Evolutionary conservation across 2,888 invertebrate species (phyloP), one percentile per base, ranked within the genome.

Genomic region (Drosophila tripunctata): DNA sequence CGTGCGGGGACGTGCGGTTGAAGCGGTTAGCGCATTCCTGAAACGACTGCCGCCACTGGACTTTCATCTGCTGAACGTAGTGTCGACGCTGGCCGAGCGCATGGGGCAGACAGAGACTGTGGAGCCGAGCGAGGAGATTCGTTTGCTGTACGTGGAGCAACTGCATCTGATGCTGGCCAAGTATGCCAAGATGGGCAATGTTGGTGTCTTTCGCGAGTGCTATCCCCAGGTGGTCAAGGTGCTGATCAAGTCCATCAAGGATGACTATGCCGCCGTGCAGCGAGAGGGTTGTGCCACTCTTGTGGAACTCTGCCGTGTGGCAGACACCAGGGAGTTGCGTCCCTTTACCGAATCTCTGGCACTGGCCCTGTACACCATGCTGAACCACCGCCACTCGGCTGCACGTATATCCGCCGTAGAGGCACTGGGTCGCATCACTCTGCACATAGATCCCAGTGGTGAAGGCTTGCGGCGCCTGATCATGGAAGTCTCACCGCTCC

Each of bases 361-460:
- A 0, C 94, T 95, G 76, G 96, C 97, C 0, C 92, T 97, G 1
- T 90, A 96, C 36, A 91, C 92, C 3, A 95, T 95, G 87, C 93
- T 96, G 78, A 92, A 93, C 22, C 97, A 98, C 90, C 97, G 97
- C 85, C 96, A 97, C 90, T 96, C 94, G 61, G 94, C 94, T 91
- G 95, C 97, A 36, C 92, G 98, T 61, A 93, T 95, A 10, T 93
- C 94, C 35, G 94, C 96, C 12, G 92, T 98, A 8, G 93, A 93
- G 89, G 94, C 96, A 40, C 93, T 97, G 68, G 95, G 95, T 93
- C 92, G 76, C 0, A 31, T 91, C 1, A 85, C 86, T 2, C 90
- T 95, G 73, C 94, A 95, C 74, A 88, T 93, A 40, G 89, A 90
- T 40, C 95, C 96, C 2, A 94, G 94, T 88, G 94, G 93, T 1